Evolutionary conservation across 2,797 vertebrate genomes (phyloP).

Genomic region (Hemitrygon akajei): DNA sequence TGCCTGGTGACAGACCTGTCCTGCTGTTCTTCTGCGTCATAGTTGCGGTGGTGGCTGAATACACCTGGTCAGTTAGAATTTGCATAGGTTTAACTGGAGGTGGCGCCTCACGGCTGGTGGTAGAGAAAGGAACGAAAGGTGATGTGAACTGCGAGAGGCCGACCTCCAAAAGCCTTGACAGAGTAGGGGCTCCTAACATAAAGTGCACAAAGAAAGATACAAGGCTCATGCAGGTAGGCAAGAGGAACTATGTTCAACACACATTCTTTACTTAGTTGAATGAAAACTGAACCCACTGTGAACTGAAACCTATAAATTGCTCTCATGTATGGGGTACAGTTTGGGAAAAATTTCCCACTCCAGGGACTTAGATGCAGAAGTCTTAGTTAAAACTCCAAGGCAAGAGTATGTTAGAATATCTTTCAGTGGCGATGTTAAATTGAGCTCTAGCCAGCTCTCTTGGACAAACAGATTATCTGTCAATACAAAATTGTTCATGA

Average conservation of each 20-base stretch:
- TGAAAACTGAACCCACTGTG: neutral
- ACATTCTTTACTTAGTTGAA: neutral
- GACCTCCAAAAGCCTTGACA: constrained; percentile 94
- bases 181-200: constrained; percentile 86
- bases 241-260: constrained; percentile 35
- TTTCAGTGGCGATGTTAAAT: too few species aligned
- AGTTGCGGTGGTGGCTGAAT: constrained; percentile 64
- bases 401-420: too few species aligned
- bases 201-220: constrained; percentile 53
- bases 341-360: too few species aligned
- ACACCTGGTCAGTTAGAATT: constrained; percentile 40
- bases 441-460: too few species aligned
- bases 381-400: too few species aligned
- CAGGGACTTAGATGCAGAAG: too few species aligned
- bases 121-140: constrained; percentile 79
- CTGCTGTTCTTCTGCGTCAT: constrained; percentile 60
- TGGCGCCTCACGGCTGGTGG: constrained; percentile 62
- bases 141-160: constrained; percentile 83
- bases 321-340: neutral
- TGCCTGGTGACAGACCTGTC: constrained; percentile 63
- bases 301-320: neutral
- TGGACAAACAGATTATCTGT: too few species aligned
- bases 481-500: too few species aligned
- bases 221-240: constrained; percentile 40
- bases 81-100: constrained; percentile 64